These are phyloP conservation scores for Tragelaphus buxtoni DNA, from an alignment of 2,113 vertebrate species.

Conservation along the genomic window DNA sequence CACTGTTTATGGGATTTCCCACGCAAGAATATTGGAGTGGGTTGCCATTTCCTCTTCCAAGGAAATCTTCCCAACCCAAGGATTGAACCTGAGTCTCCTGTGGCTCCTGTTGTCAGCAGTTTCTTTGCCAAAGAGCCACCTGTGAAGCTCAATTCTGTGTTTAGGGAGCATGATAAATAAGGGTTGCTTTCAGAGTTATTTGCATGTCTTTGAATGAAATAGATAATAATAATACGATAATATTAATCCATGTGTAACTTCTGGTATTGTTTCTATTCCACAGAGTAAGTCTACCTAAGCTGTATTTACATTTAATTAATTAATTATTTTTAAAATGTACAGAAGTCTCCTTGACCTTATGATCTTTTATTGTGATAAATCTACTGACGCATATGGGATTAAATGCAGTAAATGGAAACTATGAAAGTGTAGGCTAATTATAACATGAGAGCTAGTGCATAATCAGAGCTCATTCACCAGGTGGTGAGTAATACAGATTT, in stretches of 20 bases:
- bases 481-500: background rate
- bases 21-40: accelerated
- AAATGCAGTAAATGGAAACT: background rate
- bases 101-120: background rate
- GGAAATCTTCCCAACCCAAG: background rate
- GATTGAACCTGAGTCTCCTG: background rate
- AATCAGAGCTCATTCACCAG: background rate
- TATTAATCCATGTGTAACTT: background rate
- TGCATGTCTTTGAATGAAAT: background rate
- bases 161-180: background rate
- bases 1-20: background rate
- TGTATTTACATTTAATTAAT: background rate
- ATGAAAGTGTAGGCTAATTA: background rate
- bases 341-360: background rate
- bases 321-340: background rate
- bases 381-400: background rate
- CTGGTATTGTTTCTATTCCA: background rate
- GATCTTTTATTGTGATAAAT: background rate
- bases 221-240: background rate
- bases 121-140: background rate
- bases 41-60: background rate
- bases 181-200: background rate
- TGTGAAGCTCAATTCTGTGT: background rate
- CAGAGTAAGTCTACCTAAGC: background rate
- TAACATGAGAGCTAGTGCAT: background rate